phyloP scores from a whole-genome alignment of 2,797 vertebrate species.

The Liparis tanakae region DNA sequence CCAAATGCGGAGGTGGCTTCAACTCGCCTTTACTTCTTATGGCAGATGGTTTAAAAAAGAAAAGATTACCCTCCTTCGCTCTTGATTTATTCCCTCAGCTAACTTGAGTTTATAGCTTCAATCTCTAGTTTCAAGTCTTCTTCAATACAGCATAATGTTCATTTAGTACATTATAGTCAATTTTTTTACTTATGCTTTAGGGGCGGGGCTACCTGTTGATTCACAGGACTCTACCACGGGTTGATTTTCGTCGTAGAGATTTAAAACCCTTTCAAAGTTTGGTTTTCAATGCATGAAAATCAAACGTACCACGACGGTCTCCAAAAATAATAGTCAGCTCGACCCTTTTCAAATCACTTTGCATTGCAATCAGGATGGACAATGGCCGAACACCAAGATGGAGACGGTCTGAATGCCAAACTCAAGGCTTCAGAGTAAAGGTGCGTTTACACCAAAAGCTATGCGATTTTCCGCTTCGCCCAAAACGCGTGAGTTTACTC shows the following conservation, averaged over 20 bases:
- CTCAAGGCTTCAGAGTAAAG: no score
- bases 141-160: background rate
- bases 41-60: background rate
- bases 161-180: background rate
- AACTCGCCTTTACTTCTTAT: background rate
- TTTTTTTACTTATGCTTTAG: background rate
- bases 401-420: no score
- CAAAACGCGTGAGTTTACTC: no score
- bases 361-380: no score
- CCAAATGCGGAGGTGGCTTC: background rate
- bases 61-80: background rate
- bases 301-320: no score
- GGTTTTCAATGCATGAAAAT: no score
- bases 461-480: no score
- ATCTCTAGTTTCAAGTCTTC: background rate
- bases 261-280: no score
- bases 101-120: background rate
- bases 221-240: background rate
- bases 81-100: background rate
- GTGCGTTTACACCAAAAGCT: no score
- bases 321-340: background rate
- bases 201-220: background rate
- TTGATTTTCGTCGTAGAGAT: no score
- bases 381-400: no score
- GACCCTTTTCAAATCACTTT: no score